Conservation (phyloP, 2,113 vertebrate genomes). For the Microcebus ravelobensis region DNA sequence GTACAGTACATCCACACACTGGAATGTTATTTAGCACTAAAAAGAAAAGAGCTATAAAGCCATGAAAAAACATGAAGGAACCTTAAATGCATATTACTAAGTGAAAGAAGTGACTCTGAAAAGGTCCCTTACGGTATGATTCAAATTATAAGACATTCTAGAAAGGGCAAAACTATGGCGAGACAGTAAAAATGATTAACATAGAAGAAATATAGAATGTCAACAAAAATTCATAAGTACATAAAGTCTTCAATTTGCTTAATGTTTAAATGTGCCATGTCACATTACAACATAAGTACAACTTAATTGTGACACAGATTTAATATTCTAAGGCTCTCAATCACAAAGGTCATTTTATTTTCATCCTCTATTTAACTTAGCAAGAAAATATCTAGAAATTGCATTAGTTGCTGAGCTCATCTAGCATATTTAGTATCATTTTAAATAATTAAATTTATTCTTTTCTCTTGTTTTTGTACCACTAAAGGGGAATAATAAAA, state of each 20-base stretch:
- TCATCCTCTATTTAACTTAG: neutral
- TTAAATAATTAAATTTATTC: constrained; percentile 10
- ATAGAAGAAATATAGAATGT: constrained; percentile 1
- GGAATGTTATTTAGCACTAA: neutral
- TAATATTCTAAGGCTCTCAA: neutral
- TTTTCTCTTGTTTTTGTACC: constrained; percentile 2
- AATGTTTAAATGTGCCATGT: constrained; percentile 4
- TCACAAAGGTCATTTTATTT: constrained; percentile 9
- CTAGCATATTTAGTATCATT: neutral
- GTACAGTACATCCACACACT: neutral
- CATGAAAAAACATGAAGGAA: neutral
- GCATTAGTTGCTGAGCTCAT: neutral
- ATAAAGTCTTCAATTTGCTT: neutral
- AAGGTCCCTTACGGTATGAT: neutral
- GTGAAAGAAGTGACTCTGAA: neutral
- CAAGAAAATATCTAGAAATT: constrained; percentile 34
- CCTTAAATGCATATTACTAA: neutral
- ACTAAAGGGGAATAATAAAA: constrained; percentile 26
- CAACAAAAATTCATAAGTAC: constrained; percentile 35
- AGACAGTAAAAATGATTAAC: neutral
- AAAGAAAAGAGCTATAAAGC: neutral
- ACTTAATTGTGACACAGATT: constrained; percentile 12
- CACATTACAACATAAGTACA: constrained; percentile 1
- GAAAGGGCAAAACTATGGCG: constrained; percentile 1
- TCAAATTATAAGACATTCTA: constrained; percentile 5